These are phyloP conservation scores for Mus pahari DNA, from an alignment of 2,113 vertebrate species.

Conservation along the genomic window DNA sequence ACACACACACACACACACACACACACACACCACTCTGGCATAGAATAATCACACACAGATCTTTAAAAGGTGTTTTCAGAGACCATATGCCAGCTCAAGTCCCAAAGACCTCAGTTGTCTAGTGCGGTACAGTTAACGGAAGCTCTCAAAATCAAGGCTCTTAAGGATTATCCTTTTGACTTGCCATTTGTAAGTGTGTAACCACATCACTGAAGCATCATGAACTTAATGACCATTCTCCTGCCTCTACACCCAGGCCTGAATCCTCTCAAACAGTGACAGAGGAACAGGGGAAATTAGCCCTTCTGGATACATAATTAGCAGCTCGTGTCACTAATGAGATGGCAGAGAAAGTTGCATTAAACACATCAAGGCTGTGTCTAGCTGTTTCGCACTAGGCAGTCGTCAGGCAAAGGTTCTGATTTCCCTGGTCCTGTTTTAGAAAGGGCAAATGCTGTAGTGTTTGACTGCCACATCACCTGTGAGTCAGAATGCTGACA, in stretches of 20 bases:
- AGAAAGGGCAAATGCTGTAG: background rate
- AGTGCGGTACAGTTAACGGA: background rate
- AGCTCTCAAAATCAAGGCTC: background rate
- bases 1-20: background rate
- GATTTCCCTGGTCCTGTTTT: slow-evolving; percentile 6
- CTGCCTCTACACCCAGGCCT: background rate
- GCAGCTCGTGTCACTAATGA: background rate
- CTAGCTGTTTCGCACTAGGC: background rate
- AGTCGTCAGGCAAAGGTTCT: background rate
- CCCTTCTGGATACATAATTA: background rate
- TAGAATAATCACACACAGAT: background rate
- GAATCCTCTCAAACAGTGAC: background rate
- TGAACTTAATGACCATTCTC: background rate
- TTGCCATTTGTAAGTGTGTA: slow-evolving; percentile 61
- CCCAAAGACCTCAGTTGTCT: background rate
- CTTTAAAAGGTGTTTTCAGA: background rate
- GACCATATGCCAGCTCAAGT: background rate
- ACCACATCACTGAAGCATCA: slow-evolving; percentile 37
- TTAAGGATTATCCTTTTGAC: slow-evolving; percentile 36
- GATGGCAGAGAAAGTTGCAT: slow-evolving; percentile 8
- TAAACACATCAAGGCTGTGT: slow-evolving; percentile 14
- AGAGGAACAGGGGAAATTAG: slow-evolving; percentile 6
- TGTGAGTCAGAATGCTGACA: background rate
- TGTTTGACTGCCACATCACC: background rate
- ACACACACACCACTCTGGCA: background rate